Evolutionary conservation across 1,140 invertebrate genomes (phyloP), one percentile per base, ranked within the genome.

Genomic region (Rhopalosiphum padi): DNA sequence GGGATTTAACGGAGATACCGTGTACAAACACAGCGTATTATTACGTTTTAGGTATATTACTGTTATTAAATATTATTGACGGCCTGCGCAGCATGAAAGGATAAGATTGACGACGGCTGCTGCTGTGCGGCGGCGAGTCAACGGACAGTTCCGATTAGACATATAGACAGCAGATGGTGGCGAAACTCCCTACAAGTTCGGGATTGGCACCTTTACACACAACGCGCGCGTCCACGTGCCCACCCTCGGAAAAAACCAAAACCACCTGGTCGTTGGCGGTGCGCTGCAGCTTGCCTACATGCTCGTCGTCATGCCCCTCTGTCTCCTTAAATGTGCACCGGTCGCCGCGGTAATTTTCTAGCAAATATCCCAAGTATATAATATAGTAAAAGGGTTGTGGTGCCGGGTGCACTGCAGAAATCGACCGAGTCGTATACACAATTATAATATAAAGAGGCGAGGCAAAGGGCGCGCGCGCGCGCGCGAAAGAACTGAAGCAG

Each of bases 151-250:
- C 77, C 48, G 91, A 93, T 93, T 93, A 86, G 82, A 93, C 60
- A n/a, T 35, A 86, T n/a, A 43, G 82, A 51, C 91, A 86, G 91
- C 91, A 93, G 91, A 93, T 93, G 91, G 77, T 93, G 91, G 91
- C 91, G 91, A 86, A 93, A 93, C 91, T 93, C 91, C 91, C 91
- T 51, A 85, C 22, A 93, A 93, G 91, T 93, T 93, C 82, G 25
- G 82, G 51, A 55, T 93, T 93, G 82, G 91, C 91, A 93, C 91
- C 91, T 85, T 93, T 93, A 53, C 30, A 82, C 43, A 46, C 21
- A 77, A n/a, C 55, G 22, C 55, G 2, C 25, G 48, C 85, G 91
- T 93, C 91, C 91, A 93, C 82, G 91, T 93, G 91, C 91, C 91
- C 82, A 85, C 91, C 77, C 91, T 93, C 43, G 82, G 91, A 86